Percentiles rank a stretch among this genome's conserved stretches.
These are phyloP conservation scores for Trissoscelio sp. DNA, from an alignment of 2,888 invertebrate species.

Conservation along the genomic window DNA sequence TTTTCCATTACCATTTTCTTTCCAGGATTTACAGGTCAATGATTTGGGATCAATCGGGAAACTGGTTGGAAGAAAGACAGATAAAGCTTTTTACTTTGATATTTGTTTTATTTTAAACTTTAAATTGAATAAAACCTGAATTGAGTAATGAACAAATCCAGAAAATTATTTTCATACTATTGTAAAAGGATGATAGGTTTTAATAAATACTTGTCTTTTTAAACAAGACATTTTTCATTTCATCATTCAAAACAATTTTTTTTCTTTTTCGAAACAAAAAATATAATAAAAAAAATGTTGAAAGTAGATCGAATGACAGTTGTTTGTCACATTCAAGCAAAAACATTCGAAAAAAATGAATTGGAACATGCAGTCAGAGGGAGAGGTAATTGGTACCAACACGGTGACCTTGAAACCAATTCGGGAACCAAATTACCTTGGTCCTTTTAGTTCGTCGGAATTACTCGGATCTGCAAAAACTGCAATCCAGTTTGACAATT, in stretches of 20 bases:
- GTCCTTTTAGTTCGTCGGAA: constrained; percentile 1
- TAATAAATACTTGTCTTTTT: no score
- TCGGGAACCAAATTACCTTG: constrained; percentile 34
- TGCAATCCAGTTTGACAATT: not conserved
- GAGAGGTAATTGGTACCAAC: not conserved
- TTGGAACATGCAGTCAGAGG: no score
- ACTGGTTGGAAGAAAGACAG: not conserved
- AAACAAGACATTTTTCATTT: no score
- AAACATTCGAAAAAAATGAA: not conserved
- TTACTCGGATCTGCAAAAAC: not conserved
- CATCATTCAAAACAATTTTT: no score
- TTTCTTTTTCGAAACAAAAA: no score
- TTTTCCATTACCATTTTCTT: not conserved
- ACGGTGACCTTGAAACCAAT: constrained; percentile 21
- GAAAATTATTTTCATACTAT: no score
- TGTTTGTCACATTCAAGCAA: not conserved
- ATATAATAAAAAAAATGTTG: no score
- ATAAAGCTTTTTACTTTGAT: not conserved
- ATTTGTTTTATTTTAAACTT: not conserved
- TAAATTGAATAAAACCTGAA: no score
- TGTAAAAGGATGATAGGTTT: no score
- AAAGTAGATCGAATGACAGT: not conserved
- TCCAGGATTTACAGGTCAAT: constrained; percentile 15
- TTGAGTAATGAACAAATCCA: no score
- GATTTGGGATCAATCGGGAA: constrained; percentile 1